Conservation (phyloP, 2,888 invertebrate species). For the Taphrorychus bicolor region DNA sequence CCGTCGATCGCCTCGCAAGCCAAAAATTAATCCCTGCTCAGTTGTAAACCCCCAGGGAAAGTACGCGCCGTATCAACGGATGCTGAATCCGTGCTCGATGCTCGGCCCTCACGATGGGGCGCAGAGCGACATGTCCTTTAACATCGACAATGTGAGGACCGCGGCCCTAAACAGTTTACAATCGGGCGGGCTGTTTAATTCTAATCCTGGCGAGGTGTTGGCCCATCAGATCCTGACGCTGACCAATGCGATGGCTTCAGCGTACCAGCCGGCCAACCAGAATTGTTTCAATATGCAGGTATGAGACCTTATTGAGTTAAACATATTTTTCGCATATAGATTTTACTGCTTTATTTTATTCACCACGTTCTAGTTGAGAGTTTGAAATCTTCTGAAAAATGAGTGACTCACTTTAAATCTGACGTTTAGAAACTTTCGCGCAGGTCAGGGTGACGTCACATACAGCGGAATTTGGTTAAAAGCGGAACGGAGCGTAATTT, state of each 20-base stretch:
- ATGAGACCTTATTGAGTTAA: too few relatives aligned
- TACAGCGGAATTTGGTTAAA: too few relatives aligned
- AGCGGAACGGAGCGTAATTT: too few relatives aligned
- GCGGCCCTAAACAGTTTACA: neutral
- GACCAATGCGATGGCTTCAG: neutral
- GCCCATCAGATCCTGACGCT: conserved; percentile 22
- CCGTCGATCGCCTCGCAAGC: neutral
- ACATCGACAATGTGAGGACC: neutral
- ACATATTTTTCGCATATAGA: too few relatives aligned
- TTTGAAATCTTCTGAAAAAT: too few relatives aligned
- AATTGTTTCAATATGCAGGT: neutral
- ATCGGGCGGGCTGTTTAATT: conserved; percentile 8
- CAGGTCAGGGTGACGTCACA: too few relatives aligned
- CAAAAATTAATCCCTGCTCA: conserved; percentile 22
- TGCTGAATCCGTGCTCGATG: conserved; percentile 28
- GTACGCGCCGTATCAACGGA: conserved; percentile 14
- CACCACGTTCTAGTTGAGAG: too few relatives aligned
- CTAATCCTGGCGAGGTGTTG: conserved; percentile 19
- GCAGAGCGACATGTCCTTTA: neutral
- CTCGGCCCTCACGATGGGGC: neutral
- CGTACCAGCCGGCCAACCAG: neutral
- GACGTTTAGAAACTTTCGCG: too few relatives aligned
- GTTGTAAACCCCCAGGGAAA: conserved; percentile 2
- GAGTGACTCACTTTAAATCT: too few relatives aligned
- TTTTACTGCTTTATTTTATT: too few relatives aligned